Base-by-base conservation (phyloP, 2,113 vertebrate species). In the Solea senegalensis region DNA sequence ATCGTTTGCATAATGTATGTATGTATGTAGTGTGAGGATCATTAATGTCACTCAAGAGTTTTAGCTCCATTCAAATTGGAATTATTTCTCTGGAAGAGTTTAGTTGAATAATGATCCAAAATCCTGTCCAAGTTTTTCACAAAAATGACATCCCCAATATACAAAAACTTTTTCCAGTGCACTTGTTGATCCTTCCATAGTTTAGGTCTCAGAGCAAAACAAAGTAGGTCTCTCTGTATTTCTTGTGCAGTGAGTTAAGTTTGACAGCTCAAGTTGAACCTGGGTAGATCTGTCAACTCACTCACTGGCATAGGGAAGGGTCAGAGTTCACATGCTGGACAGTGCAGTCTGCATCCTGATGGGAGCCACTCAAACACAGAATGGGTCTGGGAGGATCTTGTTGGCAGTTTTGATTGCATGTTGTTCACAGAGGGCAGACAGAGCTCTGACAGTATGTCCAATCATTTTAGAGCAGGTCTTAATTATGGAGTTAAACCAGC, bases 21-120 rank as follows among this genome's bases (percentile, higher is more conserved):
- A 8, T 50, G 53, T 51, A 26, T 50, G 53, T 51, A 26, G n/a
- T 26, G n/a, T 80, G 28, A 39, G 51, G 55, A 61, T 46, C 6
- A 55, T 53, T 67, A 28, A 57, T 5, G 27, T 0, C 6, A 53
- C 15, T 26, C 44, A 34, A 34, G 34, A 34, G 34, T 63, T 13
- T 43, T 10, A 14, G 6, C 16, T 21, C 13, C 14, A 1, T 45
- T 39, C 2, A 45, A 26, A 44, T 45, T 14, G 48, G 26, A 62
- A 54, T 62, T 2, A 44, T 45, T 14, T 46, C 56, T 60, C 26
- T 39, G 49, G 26, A 45, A 7, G 58, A 39, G 34, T n/a, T 52
- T 14, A 13, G 16, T 5, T 3, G 10, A 34, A 52, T 53, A 70
- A 70, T 70, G 27, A n/a, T 43, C 34, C 34, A 43, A 26, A 9